Base-by-base conservation (phyloP, 2,113 vertebrate genomes). In the Puma concolor region DNA sequence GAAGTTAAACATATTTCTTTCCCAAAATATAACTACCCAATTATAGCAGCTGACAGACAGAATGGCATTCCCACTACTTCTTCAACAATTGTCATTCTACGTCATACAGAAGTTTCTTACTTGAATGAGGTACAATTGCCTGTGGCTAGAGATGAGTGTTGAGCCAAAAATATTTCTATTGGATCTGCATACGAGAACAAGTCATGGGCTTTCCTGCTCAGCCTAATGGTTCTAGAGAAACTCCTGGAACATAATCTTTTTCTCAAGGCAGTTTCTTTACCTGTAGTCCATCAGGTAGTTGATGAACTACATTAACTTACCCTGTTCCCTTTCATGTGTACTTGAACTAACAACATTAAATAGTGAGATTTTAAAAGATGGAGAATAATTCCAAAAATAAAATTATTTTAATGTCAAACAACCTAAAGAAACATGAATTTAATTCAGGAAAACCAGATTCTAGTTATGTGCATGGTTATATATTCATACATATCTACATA, bases 31-130 rank as follows among this genome's bases (percentile, higher is more conserved):
- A 92, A 52, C 76, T 95, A 74, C 6, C 81, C 86, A 98, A 92
- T 97, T 97, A 96, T 97, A 98, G 95, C 60, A 95, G 66, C 96
- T 90, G 88, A 97, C 97, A 97, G 85, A 1, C 17, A 93, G 97
- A 97, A 95, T 97, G 66, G 83, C 94, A 96, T 98, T 98, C 98
- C 54, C 83, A 95, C 95, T 97, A 97, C 66, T 93, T 88, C 95
- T 97, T 98, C 97, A 95, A 76, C 66, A 48, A 97, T 67, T 97
- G 85, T 89, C 95, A 97, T 93, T 93, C 79, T 82, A 91, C 72
- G 81, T 96, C 97, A 97, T 50, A 8, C 66, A 86, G 96, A 97
- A 96, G 93, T 97, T 97, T 98, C 98, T 97, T 76, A 82, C 93
- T 98, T 84, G 95, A 97, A 91, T 96, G 93, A 96, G 97, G 97